Conservation (phyloP, 2,888 invertebrate species). For the Spodoptera exigua region DNA sequence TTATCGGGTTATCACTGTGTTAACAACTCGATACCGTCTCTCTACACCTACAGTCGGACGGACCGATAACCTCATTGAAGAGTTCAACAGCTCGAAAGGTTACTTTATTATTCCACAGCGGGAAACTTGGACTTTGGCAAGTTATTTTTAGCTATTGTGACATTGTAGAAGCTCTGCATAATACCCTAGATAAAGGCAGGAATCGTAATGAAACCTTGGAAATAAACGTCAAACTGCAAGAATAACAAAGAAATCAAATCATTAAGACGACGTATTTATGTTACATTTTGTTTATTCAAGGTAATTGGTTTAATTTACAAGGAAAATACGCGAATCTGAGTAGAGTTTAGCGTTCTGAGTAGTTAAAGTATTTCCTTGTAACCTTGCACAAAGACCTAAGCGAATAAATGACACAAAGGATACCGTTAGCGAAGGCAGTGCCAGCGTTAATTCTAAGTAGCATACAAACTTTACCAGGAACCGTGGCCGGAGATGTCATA, state of each 20-base stretch:
- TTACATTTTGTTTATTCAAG: too few species aligned
- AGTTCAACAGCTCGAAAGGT: conserved; percentile 54
- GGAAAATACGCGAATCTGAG: conserved; percentile 8
- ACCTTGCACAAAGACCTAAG: conserved; percentile 29
- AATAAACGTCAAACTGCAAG: too few species aligned
- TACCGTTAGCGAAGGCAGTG: too few species aligned
- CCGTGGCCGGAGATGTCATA: conserved; percentile 3
- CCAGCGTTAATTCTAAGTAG: conserved; percentile 22
- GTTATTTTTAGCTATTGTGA: conserved; percentile 30
- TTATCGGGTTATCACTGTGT: conserved; percentile 59
- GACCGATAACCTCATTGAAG: conserved; percentile 49
- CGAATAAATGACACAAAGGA: conserved; percentile 15
- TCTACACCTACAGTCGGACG: conserved; percentile 52
- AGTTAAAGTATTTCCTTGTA: conserved; percentile 16
- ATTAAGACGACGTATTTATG: too few species aligned
- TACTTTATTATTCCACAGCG: conserved; percentile 40
- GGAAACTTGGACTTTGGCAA: conserved; percentile 16
- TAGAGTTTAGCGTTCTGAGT: background rate
- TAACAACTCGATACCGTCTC: conserved; percentile 41
- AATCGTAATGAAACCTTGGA: background rate
- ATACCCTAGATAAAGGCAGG: background rate
- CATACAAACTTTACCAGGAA: conserved; percentile 4
- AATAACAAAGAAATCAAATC: too few species aligned
- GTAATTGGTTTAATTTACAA: too few species aligned
- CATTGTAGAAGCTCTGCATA: conserved; percentile 13